phyloP scores from a whole-genome alignment of 2,888 invertebrate species.

The Dasypogon diadema region DNA sequence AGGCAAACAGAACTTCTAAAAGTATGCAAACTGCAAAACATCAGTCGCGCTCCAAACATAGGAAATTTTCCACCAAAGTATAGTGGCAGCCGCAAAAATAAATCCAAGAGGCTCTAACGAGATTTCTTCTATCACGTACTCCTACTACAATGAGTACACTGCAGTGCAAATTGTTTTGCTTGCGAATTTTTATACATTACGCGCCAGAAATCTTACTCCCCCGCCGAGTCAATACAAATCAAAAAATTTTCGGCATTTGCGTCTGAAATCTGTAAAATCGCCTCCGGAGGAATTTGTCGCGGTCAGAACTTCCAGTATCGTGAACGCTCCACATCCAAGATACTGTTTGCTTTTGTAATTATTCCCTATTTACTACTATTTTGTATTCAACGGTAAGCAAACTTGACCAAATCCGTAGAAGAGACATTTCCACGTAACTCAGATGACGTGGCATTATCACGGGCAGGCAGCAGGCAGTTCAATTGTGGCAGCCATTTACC shows the following conservation, averaged over 20 bases:
- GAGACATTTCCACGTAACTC: constrained; percentile 37
- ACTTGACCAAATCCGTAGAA: constrained; percentile 37
- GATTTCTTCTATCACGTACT: no score
- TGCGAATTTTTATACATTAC: no score
- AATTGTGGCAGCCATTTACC: constrained; percentile 38
- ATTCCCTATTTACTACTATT: constrained; percentile 27
- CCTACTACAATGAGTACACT: no score
- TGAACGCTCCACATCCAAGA: constrained; percentile 17
- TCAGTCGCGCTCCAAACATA: no score
- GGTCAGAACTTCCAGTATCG: neutral
- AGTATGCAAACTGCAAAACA: no score
- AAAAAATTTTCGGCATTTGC: constrained; percentile 2
- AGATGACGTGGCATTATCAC: constrained; percentile 25
- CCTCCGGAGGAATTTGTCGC: neutral
- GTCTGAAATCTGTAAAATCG: constrained; percentile 8
- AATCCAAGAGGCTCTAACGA: no score
- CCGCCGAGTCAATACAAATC: constrained; percentile 33
- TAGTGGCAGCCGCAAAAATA: no score
- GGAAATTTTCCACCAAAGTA: no score
- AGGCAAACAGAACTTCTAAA: no score
- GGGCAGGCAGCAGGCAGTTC: constrained; percentile 1
- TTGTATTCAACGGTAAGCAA: constrained; percentile 40
- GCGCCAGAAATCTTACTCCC: no score
- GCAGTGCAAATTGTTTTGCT: no score
- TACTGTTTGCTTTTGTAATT: constrained; percentile 39